Conservation (phyloP, 2,888 invertebrate genomes). For the Tridacna gigas region DNA sequence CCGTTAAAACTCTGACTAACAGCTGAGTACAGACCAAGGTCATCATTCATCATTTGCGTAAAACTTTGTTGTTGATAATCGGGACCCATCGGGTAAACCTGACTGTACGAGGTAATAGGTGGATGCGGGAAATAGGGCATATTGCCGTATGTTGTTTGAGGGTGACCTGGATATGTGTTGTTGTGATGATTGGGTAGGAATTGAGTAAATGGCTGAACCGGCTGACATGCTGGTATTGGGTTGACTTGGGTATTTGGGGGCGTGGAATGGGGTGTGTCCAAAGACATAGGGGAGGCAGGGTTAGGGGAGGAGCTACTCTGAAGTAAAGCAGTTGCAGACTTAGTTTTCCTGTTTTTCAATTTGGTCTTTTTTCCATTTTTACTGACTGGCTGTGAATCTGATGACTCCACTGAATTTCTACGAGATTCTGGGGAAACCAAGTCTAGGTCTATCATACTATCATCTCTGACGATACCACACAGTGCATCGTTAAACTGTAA, state of each 20-base stretch:
- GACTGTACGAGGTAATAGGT: slow-evolving; percentile 1
- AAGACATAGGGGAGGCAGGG: background rate
- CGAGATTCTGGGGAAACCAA: background rate
- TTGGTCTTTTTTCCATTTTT: slow-evolving; percentile 34
- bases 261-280: background rate
- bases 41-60: slow-evolving; percentile 37
- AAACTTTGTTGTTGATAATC: slow-evolving; percentile 34
- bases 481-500: slow-evolving; percentile 63
- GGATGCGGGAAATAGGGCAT: slow-evolving; percentile 34
- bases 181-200: slow-evolving; percentile 7
- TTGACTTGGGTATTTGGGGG: background rate
- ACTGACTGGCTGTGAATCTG: slow-evolving; percentile 34
- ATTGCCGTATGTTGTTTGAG: slow-evolving; percentile 15
- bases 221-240: slow-evolving; percentile 11
- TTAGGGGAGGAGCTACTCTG: slow-evolving; percentile 11
- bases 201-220: slow-evolving; percentile 18
- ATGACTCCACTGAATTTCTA: background rate
- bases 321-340: slow-evolving; percentile 32
- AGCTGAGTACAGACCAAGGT: slow-evolving; percentile 19
- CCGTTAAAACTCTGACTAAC: slow-evolving; percentile 9
- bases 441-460: slow-evolving; percentile 26
- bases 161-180: slow-evolving; percentile 3
- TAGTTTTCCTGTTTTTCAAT: slow-evolving; percentile 51
- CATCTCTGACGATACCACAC: slow-evolving; percentile 58
- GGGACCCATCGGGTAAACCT: background rate